Base-by-base conservation (phyloP, 2,797 vertebrate species). In the Dallia pectoralis region DNA sequence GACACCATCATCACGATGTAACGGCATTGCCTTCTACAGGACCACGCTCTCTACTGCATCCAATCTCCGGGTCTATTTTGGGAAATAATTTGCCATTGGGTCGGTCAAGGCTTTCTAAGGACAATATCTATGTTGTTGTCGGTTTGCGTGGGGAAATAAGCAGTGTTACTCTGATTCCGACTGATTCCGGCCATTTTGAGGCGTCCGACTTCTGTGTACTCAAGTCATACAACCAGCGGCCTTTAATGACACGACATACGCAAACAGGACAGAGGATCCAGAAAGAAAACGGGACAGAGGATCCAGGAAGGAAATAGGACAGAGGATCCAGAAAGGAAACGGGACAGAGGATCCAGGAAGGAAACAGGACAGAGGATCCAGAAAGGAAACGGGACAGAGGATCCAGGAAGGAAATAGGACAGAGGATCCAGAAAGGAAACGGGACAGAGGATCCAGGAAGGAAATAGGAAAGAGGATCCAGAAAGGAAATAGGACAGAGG, bases 1-100 rank as follows among this genome's bases (percentile, higher is more conserved):
- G 36, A 22, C 36, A n/a, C 71, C 29, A 63, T 36, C 36, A 12
- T 73, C 29, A 66, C 30, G 29, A 14, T 69, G 74, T 70, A 65
- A 15, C 79, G 74, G 73, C 59, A 77, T 81, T 77, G 87, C 86
- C 85, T 79, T 86, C 85, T 84, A 76, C 81, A 85, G 87, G 81
- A 56, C 70, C 71, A 44, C 47, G 56, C 19, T 59, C 47, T 75
- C 71, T 79, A 85, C 81, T 84, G 30, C 88, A 87, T n/a, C 9
- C 19, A 3, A n/a, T 22, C 51, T 56, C 51, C n/a, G 51, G 8
- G 51, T 56, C n/a, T 22, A 53, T 53, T 53, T 53, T 53, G 51
- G n/a, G 51, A 53, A 53, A 53, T 53, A n/a, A 22, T 53, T 56
- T 2, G 1, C 12, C 61, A 62, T 14, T 27, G 59, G 59, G 59